Conservation (phyloP, 2,113 vertebrate genomes). For the Symphodus melops region DNA sequence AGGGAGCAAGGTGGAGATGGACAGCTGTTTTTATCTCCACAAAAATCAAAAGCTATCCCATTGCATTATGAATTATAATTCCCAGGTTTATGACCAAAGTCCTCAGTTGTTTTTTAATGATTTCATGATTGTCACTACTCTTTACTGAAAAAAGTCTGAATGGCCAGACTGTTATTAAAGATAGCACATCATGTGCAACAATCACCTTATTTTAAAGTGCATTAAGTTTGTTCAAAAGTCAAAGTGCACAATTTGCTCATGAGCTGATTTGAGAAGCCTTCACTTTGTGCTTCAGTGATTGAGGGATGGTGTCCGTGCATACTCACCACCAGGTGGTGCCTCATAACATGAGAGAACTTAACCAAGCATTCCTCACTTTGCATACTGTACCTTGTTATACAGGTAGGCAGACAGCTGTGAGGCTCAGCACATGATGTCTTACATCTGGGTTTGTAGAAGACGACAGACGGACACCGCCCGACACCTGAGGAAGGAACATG, state of each 20-base stretch:
- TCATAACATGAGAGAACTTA: constrained; percentile 72
- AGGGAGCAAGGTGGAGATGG: background rate
- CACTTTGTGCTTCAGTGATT: constrained; percentile 44
- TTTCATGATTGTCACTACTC: background rate
- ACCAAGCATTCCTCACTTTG: constrained; percentile 62
- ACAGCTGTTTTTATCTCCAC: background rate
- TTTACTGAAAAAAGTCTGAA: background rate
- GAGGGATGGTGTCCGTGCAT: constrained; percentile 60
- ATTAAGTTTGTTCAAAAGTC: constrained; percentile 5
- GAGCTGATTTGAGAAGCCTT: constrained; percentile 21
- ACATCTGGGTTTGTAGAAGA: constrained; percentile 26
- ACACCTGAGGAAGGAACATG: constrained; percentile 5
- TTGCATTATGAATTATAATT: background rate
- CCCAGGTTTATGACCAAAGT: background rate
- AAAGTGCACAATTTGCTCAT: background rate
- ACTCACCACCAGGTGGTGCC: constrained; percentile 82
- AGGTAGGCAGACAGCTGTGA: constrained; percentile 40
- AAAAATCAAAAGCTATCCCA: background rate
- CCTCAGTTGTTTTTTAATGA: background rate
- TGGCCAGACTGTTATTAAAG: constrained; percentile 7
- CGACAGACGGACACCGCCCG: constrained; percentile 1
- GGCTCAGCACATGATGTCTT: constrained; percentile 34
- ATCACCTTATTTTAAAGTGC: background rate
- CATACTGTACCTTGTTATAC: constrained; percentile 52
- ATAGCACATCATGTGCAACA: background rate